Conservation (phyloP, 2,888 invertebrate genomes). For the Pegoplata infirma region DNA sequence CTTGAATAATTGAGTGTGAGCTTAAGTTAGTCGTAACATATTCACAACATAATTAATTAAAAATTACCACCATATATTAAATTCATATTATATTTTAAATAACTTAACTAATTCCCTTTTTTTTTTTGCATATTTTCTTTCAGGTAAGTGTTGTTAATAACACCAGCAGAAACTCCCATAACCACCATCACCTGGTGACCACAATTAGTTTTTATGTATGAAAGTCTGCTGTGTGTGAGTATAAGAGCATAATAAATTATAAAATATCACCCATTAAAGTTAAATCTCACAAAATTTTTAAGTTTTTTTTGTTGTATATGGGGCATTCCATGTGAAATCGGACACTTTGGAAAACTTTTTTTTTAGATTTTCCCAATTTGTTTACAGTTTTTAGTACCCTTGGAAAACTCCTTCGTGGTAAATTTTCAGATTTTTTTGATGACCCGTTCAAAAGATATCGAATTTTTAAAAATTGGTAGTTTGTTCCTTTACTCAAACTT, state of each 20-base stretch:
- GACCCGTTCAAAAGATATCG: too few relatives aligned
- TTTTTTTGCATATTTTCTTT: constrained; percentile 35
- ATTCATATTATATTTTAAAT: constrained; percentile 22
- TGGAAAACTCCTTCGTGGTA: too few relatives aligned
- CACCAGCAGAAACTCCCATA: constrained; percentile 32
- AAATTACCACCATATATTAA: not conserved
- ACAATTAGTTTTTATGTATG: constrained; percentile 38
- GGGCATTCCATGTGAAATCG: too few relatives aligned
- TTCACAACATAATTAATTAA: too few relatives aligned
- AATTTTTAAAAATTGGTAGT: too few relatives aligned
- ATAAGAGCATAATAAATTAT: constrained; percentile 58
- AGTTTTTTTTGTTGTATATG: not conserved
- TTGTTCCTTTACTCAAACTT: too few relatives aligned
- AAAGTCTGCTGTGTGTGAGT: constrained; percentile 40
- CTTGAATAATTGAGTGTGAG: too few relatives aligned
- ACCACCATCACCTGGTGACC: constrained; percentile 55
- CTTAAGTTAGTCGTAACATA: too few relatives aligned
- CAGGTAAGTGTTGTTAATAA: constrained; percentile 59
- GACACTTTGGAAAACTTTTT: too few relatives aligned
- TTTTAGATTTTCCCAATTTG: too few relatives aligned
- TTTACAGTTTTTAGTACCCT: too few relatives aligned
- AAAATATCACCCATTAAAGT: constrained; percentile 60
- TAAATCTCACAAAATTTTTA: constrained; percentile 42
- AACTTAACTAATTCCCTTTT: constrained; percentile 22
- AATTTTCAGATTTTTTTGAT: too few relatives aligned